A percentile compares a stretch with the other conserved stretches of the same genome.
Evolutionary conservation across 2,888 invertebrate genomes (phyloP).

Genomic region (Hypercompe scribonia): DNA sequence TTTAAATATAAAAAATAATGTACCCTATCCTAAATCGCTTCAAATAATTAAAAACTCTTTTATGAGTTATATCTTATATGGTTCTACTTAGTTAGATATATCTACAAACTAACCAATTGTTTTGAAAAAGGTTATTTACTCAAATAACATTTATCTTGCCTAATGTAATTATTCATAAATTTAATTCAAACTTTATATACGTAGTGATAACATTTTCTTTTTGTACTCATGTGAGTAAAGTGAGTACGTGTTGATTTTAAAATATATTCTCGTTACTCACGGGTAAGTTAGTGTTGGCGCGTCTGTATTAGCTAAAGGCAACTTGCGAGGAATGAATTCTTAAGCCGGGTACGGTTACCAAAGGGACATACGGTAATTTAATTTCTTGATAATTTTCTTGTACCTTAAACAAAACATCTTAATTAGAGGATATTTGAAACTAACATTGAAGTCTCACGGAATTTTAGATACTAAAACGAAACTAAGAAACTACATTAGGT

Average conservation of each 20-base stretch:
- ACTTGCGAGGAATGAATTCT: conserved; percentile 55
- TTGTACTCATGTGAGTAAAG: neutral
- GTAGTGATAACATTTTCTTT: conserved; percentile 4
- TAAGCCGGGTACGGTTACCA: conserved; percentile 36
- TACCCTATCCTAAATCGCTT: too few species aligned
- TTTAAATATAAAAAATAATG: too few species aligned
- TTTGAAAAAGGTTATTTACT: neutral
- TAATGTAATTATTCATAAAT: neutral
- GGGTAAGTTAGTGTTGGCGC: conserved; percentile 49
- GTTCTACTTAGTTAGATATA: neutral
- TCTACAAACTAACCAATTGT: neutral
- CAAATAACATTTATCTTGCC: neutral
- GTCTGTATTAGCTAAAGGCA: conserved; percentile 47
- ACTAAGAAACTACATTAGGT: neutral
- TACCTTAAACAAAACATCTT: neutral
- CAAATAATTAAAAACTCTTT: too few species aligned
- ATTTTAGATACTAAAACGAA: neutral
- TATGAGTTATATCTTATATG: neutral
- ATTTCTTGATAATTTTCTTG: conserved; percentile 3
- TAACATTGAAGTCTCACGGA: neutral
- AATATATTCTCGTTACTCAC: conserved; percentile 50
- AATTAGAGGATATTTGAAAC: neutral
- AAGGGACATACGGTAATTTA: conserved; percentile 23
- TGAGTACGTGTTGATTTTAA: conserved; percentile 42
- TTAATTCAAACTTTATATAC: neutral